phyloP scores from a whole-genome alignment of 2,113 vertebrate genomes.

The Herpailurus yagouaroundi region DNA sequence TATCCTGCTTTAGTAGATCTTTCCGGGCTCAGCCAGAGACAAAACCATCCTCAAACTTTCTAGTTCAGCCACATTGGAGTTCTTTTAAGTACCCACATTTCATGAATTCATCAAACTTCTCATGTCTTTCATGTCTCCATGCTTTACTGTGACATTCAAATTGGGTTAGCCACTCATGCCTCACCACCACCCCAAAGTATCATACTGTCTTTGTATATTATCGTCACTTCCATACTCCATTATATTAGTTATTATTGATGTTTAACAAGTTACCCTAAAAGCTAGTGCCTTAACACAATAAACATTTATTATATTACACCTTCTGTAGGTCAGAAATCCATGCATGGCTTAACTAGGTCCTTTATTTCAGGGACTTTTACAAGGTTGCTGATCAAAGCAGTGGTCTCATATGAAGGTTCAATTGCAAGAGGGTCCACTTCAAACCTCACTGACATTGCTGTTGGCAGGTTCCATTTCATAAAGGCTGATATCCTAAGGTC shows the following conservation, averaged over 20 bases:
- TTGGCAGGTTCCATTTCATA: background rate
- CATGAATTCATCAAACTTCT: background rate
- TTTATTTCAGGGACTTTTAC: background rate
- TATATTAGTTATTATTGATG: background rate
- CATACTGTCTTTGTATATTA: background rate
- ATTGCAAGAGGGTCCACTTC: background rate
- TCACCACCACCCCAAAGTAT: background rate
- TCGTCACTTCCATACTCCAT: background rate
- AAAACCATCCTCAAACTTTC: background rate
- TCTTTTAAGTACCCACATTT: background rate
- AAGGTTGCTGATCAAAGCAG: background rate
- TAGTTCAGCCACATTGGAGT: background rate
- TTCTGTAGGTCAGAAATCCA: background rate
- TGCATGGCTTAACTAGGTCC: background rate
- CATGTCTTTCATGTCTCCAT: background rate
- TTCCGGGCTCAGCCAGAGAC: background rate
- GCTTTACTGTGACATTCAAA: background rate
- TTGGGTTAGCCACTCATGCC: background rate
- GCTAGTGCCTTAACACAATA: background rate
- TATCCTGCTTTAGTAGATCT: rapidly evolving
- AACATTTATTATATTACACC: background rate
- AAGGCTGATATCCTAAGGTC: background rate
- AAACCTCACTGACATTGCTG: background rate
- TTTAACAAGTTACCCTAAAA: background rate
- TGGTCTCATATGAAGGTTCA: background rate